These are phyloP conservation scores for Actinemys pallida DNA, from an alignment of 2,113 vertebrate species.

Conservation along the genomic window DNA sequence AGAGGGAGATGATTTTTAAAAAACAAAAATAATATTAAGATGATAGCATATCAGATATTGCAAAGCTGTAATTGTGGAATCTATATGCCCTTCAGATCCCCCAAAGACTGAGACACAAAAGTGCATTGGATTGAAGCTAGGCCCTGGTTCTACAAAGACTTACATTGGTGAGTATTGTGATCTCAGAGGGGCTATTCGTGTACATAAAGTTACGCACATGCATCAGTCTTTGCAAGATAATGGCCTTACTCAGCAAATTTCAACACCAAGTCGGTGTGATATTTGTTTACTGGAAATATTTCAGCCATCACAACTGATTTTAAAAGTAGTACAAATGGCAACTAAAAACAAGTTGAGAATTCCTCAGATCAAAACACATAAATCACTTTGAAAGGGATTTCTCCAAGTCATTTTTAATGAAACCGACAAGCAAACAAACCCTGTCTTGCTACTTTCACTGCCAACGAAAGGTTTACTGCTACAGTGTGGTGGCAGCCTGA, in stretches of 20 bases:
- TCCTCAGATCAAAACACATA: slow-evolving; percentile 9
- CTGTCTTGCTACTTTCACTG: neutral
- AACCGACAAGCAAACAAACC: slow-evolving; percentile 17
- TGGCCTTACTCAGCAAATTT: neutral
- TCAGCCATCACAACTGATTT: neutral
- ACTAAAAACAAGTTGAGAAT: neutral
- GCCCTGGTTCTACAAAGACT: neutral
- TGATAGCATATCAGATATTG: neutral
- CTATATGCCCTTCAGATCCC: fast-evolving
- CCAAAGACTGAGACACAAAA: neutral
- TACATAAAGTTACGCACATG: neutral
- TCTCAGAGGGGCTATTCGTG: neutral
- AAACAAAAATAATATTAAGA: neutral
- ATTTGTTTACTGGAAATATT: neutral
- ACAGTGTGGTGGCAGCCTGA: slow-evolving; percentile 2
- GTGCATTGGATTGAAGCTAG: fast-evolving
- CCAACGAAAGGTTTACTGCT: slow-evolving; percentile 53
- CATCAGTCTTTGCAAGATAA: neutral
- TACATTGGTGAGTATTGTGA: neutral
- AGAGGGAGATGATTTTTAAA: neutral
- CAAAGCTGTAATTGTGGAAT: neutral
- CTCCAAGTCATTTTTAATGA: neutral
- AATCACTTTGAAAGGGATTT: slow-evolving; percentile 8
- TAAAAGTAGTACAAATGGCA: neutral
- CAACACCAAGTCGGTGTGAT: neutral